Percentiles rank a stretch among this genome's conserved stretches.
Conservation (phyloP, 2,113 vertebrate species). For the Nesoenas mayeri region DNA sequence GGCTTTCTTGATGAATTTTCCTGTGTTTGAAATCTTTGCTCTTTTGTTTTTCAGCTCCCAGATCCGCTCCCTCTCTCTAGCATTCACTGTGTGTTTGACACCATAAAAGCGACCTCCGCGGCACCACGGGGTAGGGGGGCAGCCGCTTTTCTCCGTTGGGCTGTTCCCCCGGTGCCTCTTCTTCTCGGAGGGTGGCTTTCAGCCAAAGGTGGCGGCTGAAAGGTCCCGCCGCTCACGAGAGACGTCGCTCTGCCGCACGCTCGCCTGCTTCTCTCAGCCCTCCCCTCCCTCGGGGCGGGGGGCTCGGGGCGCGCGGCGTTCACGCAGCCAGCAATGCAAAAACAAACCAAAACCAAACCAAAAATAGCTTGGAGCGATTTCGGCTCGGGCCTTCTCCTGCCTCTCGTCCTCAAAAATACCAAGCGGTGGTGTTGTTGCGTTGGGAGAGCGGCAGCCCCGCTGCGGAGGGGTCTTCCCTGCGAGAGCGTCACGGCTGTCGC, state of each 20-base stretch:
- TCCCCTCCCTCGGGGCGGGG: constrained; percentile 67
- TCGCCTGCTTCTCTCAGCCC: constrained; percentile 56
- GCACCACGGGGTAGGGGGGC: constrained; percentile 77
- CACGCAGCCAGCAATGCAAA: constrained; percentile 67
- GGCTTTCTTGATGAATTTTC: constrained; percentile 91
- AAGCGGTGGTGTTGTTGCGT: constrained; percentile 69
- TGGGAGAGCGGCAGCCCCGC: constrained; percentile 75
- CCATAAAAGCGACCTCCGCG: constrained; percentile 74
- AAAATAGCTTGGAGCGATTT: constrained; percentile 73
- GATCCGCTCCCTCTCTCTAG: constrained; percentile 85
- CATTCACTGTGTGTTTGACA: constrained; percentile 82
- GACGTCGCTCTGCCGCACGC: constrained; percentile 47
- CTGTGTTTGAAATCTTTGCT: constrained; percentile 88
- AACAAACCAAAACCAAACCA: too few species aligned
- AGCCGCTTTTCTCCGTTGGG: constrained; percentile 74
- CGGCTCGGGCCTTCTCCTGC: constrained; percentile 67
- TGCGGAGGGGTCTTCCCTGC: constrained; percentile 76
- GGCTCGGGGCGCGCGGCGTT: constrained; percentile 64
- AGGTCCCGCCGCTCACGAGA: constrained; percentile 64
- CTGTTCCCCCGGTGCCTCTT: constrained; percentile 74
- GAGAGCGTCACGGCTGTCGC: constrained; percentile 75
- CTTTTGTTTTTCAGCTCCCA: constrained; percentile 90
- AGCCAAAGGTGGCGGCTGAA: constrained; percentile 63
- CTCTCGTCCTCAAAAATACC: constrained; percentile 68
- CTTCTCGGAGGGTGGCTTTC: constrained; percentile 75